A percentile compares a stretch with the other conserved stretches of the same genome.
Conservation (phyloP, 2,113 vertebrate genomes). For the Columba janthina region DNA sequence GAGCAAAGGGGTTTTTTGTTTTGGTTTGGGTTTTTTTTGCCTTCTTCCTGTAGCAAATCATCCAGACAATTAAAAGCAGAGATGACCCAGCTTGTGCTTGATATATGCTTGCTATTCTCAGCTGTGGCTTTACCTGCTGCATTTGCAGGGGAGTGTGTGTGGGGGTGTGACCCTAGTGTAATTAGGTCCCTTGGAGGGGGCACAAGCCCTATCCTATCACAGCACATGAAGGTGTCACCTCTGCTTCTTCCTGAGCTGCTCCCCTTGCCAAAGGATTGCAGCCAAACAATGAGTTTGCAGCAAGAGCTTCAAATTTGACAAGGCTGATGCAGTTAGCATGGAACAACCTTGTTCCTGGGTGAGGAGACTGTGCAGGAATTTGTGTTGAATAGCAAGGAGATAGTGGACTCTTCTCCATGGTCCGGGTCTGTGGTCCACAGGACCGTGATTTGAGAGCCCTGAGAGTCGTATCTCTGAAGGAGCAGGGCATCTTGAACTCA, state of each 20-base stretch:
- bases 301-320: background rate
- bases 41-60: background rate
- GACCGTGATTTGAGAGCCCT: no score
- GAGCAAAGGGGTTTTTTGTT: background rate
- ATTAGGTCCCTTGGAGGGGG: background rate
- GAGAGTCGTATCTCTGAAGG: background rate
- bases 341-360: background rate
- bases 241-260: background rate
- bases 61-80: background rate
- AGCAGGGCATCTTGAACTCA: background rate
- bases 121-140: background rate
- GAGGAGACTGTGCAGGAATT: background rate
- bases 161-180: background rate
- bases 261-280: background rate
- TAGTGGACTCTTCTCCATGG: no score
- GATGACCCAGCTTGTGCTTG: background rate
- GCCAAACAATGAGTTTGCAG: background rate
- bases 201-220: background rate
- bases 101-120: background rate
- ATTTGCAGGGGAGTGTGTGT: background rate
- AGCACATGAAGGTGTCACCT: background rate
- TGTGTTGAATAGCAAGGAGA: rapidly evolving
- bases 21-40: background rate
- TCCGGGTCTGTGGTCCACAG: rapidly evolving
- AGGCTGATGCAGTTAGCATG: rapidly evolving